Evolutionary conservation across 1,140 invertebrate genomes (phyloP).

Genomic region (Leptopilina boulardi): DNA sequence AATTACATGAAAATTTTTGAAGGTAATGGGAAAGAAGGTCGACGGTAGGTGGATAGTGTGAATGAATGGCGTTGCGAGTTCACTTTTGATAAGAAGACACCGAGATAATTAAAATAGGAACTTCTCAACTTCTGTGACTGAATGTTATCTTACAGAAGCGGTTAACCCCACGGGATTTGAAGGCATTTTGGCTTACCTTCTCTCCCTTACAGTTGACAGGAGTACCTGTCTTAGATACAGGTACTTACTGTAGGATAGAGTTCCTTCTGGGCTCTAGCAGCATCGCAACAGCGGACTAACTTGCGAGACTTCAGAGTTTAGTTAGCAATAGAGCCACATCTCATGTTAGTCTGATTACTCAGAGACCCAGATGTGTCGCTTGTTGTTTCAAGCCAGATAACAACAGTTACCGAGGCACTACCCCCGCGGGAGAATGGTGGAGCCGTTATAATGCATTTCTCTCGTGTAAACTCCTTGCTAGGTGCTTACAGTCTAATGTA

Average conservation of each 20-base stretch:
- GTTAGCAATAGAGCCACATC: slow-evolving; percentile 70
- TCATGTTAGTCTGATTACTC: slow-evolving; percentile 75
- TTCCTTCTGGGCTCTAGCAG: slow-evolving; percentile 51
- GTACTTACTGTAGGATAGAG: slow-evolving; percentile 57
- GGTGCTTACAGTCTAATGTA: slow-evolving; percentile 53
- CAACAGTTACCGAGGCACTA: slow-evolving; percentile 59
- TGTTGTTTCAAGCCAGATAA: slow-evolving; percentile 73
- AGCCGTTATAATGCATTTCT: slow-evolving; percentile 66
- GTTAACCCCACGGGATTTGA: slow-evolving; percentile 63
- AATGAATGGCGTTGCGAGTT: slow-evolving; percentile 29
- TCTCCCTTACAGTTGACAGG: slow-evolving; percentile 61
- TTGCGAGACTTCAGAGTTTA: slow-evolving; percentile 71
- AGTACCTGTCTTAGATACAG: slow-evolving; percentile 56
- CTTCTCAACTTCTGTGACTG: slow-evolving; percentile 53
- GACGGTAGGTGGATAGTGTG: slow-evolving; percentile 15
- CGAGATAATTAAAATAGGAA: slow-evolving; percentile 65
- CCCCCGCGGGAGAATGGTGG: slow-evolving; percentile 58
- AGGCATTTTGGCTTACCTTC: slow-evolving; percentile 58
- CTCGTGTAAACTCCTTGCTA: slow-evolving; percentile 64
- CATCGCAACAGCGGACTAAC: slow-evolving; percentile 61
- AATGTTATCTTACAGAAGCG: slow-evolving; percentile 64
- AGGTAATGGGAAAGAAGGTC: not conserved
- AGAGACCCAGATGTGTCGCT: slow-evolving; percentile 70
- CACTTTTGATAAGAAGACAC: slow-evolving; percentile 35
- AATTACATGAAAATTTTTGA: not conserved